A percentile compares a stretch with the other conserved stretches of the same genome.
Conservation (phyloP, 2,797 vertebrate genomes). For the Antrozous pallidus region DNA sequence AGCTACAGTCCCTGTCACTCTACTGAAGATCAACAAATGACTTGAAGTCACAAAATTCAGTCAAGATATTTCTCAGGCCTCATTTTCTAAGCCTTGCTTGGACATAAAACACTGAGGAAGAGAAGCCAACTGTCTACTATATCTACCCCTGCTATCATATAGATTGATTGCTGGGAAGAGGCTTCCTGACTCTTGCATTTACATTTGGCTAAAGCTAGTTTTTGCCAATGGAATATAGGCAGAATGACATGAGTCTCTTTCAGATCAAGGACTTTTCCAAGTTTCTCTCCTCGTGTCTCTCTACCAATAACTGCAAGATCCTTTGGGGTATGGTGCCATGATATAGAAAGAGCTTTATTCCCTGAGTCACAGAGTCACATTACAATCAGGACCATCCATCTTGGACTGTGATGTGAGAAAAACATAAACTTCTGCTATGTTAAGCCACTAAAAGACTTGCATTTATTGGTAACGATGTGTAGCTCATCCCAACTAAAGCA, state of each 20-base stretch:
- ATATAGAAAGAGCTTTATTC: neutral
- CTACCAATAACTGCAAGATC: neutral
- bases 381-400: neutral
- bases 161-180: neutral
- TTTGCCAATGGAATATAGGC: neutral
- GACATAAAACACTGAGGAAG: neutral
- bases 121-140: neutral
- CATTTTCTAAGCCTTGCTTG: neutral
- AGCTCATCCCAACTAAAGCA: neutral
- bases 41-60: neutral
- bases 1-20: neutral
- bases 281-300: neutral
- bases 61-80: neutral
- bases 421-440: neutral
- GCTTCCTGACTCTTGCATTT: neutral
- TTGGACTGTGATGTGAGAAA: neutral
- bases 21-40: neutral
- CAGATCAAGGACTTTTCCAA: neutral
- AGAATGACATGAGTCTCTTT: neutral
- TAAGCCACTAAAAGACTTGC: neutral
- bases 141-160: accelerated
- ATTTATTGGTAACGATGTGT: neutral
- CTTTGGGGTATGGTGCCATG: neutral
- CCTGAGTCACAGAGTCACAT: neutral
- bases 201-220: neutral